Base-by-base conservation (phyloP, 2,113 vertebrate genomes). In the Hydropotes inermis region DNA sequence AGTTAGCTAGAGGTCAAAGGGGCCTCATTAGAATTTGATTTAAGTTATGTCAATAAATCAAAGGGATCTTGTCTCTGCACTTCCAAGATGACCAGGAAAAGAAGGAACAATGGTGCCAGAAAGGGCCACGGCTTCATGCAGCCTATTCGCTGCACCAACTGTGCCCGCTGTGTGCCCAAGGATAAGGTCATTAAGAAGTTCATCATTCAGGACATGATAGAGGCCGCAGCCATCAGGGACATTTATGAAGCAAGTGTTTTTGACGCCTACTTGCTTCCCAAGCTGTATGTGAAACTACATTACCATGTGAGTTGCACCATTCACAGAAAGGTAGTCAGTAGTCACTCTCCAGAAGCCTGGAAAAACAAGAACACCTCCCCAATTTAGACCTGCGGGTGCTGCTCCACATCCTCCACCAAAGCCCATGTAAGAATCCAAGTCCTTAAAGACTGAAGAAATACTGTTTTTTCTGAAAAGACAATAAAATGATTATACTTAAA, bases 171-270 rank as follows among this genome's bases (percentile, higher is more conserved):
- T 36, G 17, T 70, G 64, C n/a, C n/a, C 64, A 70, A 36, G 17
- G 9, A 67, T 36, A 67, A 21, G 33, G 17, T 33, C 64, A 11
- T 36, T 70, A 36, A 36, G 64, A 70, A 21, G 64, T 70, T 70
- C 17, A 36, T 1, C 17, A 36, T 21, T 67, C 0, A 1, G n/a
- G 11, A n/a, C 21, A 67, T 36, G 33, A 2, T n/a, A 67, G 64
- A 67, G 64, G 64, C 33, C 0, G 0, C 33, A 19, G 64, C 64
- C 64, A 19, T 19, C 64, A 67, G 64, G 17, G 33, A 67, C n/a
- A 67, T 67, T 36, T 67, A 17, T 67, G 64, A 67, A 67, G n/a
- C 8, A 67, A 36, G n/a, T 67, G 33, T 36, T 67, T 67, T 36
- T 70, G 64, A 70, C 19, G 33, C 64, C 64, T 36, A 11, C 64